Evolutionary conservation across 23 tunicate species (phyloP), one percentile per base, ranked within the genome.

Genomic region (Ciona savignyi): DNA sequence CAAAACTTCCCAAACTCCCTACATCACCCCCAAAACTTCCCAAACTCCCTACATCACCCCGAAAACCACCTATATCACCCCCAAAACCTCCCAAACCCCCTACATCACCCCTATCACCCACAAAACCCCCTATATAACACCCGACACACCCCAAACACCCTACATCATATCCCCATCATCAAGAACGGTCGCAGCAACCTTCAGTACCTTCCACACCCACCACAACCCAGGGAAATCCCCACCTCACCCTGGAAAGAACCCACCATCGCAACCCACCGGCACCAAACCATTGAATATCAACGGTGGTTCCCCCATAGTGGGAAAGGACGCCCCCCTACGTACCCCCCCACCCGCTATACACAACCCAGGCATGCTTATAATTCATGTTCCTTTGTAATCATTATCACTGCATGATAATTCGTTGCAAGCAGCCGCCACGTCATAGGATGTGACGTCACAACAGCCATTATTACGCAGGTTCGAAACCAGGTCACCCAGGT

Each of bases 391-490:
- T 42, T 42, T 9, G 9, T 42, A 9, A 42, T 15, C 56, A 42
- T 6, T 42, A 6, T 42, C 15, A 9, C 56, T 42, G 56, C 56
- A 42, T 42, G 56, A 6, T 42, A 42, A 42, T 42, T 15, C n/a
- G n/a, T n/a, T 42, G 56, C 56, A 42, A 6, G 56, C 56, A 15
- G 11, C 56, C 56, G 15, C 56, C 15, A 15, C 56, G 56, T 42
- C 56, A 42, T 15, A n/a, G 56, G 15, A 63, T 63, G 67, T 25
- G 15, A 63, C 28, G 26, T 63, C 26, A 63, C 67, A 63, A 63
- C 6, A 63, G 24, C 26, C 24, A 63, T 63, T 63, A 22, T 63
- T 63, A 63, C 67, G 67, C 22, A 63, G 67, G 67, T 42, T 42
- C 15, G 56, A 42, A 42, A 15, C 56, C 56, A 15, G 56, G 56